These are phyloP conservation scores for Etheostoma perlongum DNA, from an alignment of 2,797 vertebrate genomes.

Conservation along the genomic window DNA sequence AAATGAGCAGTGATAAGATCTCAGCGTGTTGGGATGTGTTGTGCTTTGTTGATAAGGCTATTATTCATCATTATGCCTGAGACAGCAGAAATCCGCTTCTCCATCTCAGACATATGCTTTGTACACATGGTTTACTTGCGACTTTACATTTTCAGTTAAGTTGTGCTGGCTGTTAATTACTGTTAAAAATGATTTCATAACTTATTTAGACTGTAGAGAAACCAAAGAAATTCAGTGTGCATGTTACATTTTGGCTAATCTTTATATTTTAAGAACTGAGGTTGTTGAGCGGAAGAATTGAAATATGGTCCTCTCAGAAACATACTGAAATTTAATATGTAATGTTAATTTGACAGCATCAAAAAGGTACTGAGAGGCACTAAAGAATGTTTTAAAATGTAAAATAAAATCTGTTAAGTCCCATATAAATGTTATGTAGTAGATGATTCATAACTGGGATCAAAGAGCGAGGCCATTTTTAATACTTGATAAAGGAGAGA, in stretches of 20 bases:
- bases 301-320: slow-evolving; percentile 48
- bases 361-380: slow-evolving; percentile 34
- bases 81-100: slow-evolving; percentile 70
- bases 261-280: slow-evolving; percentile 30
- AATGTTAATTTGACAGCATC: slow-evolving; percentile 50
- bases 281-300: slow-evolving; percentile 34
- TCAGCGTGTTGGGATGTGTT: slow-evolving; percentile 68
- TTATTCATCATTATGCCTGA: slow-evolving; percentile 74
- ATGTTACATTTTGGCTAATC: slow-evolving; percentile 30
- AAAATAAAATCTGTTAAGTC: slow-evolving; percentile 33
- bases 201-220: slow-evolving; percentile 59
- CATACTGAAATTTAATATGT: slow-evolving; percentile 50
- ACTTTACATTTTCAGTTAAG: slow-evolving; percentile 48
- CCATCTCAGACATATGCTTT: slow-evolving; percentile 59
- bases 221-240: slow-evolving; percentile 54
- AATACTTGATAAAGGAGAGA: slow-evolving; percentile 13
- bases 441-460: slow-evolving; percentile 33
- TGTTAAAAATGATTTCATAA: slow-evolving; percentile 52
- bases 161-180: slow-evolving; percentile 57
- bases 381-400: slow-evolving; percentile 39
- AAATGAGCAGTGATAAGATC: slow-evolving; percentile 77
- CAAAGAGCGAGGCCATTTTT: neutral
- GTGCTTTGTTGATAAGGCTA: slow-evolving; percentile 74
- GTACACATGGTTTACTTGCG: slow-evolving; percentile 46
- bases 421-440: slow-evolving; percentile 28